Percentiles rank a stretch among this genome's conserved stretches.
phyloP scores from a whole-genome alignment of 1,140 invertebrate genomes.

The Eurosta solidaginis region DNA sequence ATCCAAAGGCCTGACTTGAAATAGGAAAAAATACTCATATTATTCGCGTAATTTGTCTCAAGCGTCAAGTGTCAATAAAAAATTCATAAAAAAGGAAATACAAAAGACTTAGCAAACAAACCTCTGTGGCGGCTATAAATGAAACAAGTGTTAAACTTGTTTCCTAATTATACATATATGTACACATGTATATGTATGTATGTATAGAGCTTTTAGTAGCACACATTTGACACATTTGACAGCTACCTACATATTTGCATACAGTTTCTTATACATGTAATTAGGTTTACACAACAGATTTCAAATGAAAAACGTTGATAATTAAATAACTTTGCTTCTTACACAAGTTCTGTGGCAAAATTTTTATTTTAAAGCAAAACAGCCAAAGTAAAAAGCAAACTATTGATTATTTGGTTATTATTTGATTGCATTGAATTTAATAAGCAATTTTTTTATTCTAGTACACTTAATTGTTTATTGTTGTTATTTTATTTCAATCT shows the following conservation, averaged over 20 bases:
- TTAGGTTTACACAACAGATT: not conserved
- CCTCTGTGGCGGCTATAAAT: not conserved
- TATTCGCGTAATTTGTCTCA: not conserved
- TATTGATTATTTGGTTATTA: no score
- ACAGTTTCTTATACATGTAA: not conserved
- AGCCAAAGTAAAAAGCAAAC: no score
- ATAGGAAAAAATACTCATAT: not conserved
- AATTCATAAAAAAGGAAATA: not conserved
- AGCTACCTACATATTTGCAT: not conserved
- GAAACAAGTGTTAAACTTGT: not conserved
- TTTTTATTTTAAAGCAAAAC: no score
- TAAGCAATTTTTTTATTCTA: no score
- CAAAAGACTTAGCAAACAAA: not conserved
- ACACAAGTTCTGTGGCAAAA: no score
- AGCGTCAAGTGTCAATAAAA: not conserved
- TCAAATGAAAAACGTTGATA: no score
- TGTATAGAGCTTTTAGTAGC: not conserved
- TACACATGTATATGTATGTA: no score
- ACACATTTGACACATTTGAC: not conserved
- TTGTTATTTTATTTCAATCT: no score
- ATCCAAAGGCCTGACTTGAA: not conserved
- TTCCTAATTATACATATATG: not conserved
- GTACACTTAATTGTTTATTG: no score
- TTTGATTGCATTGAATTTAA: no score
- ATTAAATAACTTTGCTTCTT: no score